A percentile compares a stretch with the other conserved stretches of the same genome.
Evolutionary conservation across 2,797 vertebrate genomes (phyloP).

Genomic region (Melanogrammus aeglefinus): DNA sequence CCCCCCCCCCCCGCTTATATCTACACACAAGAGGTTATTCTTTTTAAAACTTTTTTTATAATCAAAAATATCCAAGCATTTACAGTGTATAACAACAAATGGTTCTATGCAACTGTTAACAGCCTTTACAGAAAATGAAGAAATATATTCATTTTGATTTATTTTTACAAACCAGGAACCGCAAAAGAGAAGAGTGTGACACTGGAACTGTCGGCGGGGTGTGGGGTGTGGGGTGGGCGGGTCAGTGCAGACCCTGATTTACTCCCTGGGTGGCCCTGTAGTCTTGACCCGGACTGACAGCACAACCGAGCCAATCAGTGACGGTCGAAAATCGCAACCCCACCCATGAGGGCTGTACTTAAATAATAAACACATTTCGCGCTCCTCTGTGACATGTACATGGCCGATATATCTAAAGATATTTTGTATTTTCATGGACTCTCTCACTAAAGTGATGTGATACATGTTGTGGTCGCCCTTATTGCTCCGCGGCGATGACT

Average conservation of each 20-base stretch:
- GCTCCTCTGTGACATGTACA: slow-evolving; percentile 29
- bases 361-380: slow-evolving; percentile 42
- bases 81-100: slow-evolving; percentile 79
- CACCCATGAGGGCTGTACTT: slow-evolving; percentile 29
- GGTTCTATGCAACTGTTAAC: slow-evolving; percentile 71
- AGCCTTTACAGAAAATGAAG: slow-evolving; percentile 79
- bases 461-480: background rate
- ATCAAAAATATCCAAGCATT: slow-evolving; percentile 81
- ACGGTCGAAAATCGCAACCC: slow-evolving; percentile 33
- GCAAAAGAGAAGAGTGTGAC: slow-evolving; percentile 46
- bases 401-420: slow-evolving; percentile 40
- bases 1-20: background rate
- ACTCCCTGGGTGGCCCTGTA: slow-evolving; percentile 51
- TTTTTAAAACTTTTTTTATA: slow-evolving; percentile 65
- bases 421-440: slow-evolving; percentile 41
- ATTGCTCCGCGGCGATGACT: background rate
- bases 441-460: slow-evolving; percentile 30
- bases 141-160: slow-evolving; percentile 74
- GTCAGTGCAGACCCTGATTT: slow-evolving; percentile 55
- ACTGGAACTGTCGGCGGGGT: slow-evolving; percentile 16
- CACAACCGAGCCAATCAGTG: slow-evolving; percentile 33
- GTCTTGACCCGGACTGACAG: slow-evolving; percentile 40
- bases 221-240: slow-evolving; percentile 29
- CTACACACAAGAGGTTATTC: slow-evolving; percentile 22
- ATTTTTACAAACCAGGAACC: slow-evolving; percentile 69